Evolutionary conservation across 2,113 vertebrate species (phyloP).

Genomic region (Cisticola juncidis): DNA sequence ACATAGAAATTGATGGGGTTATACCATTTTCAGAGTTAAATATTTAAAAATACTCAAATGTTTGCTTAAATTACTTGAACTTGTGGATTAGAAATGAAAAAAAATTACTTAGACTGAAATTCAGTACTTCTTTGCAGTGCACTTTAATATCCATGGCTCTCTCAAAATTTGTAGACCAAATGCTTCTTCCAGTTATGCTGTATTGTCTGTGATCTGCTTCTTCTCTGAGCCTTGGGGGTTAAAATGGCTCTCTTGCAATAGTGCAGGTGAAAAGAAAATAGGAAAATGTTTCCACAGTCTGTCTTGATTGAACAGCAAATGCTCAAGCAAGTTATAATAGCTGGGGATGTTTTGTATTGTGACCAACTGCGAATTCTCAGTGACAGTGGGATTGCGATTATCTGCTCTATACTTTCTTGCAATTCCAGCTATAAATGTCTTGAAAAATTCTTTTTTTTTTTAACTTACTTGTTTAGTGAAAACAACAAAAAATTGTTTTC

Average conservation of each 20-base stretch:
- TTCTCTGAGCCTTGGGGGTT: not conserved
- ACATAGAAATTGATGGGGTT: rapidly evolving
- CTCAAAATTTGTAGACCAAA: not conserved
- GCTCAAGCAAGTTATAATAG: not conserved
- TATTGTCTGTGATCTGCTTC: not conserved
- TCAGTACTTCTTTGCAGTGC: not conserved
- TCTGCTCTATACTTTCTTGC: not conserved
- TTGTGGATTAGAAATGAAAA: not conserved
- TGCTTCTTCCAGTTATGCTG: not conserved
- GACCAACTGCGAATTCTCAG: not conserved
- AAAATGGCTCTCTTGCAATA: not conserved
- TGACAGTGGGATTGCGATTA: not conserved
- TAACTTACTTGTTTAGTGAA: not conserved
- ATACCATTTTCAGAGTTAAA: not conserved
- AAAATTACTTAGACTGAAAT: not conserved
- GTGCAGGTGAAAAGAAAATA: not conserved
- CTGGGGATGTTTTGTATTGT: not conserved
- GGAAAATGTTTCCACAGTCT: not conserved
- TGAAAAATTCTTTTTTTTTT: not conserved
- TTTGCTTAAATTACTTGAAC: not conserved
- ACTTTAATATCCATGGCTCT: not conserved
- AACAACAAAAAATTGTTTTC: not conserved
- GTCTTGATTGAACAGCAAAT: not conserved
- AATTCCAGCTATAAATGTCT: not conserved
- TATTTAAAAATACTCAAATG: not conserved